Evolutionary conservation across 2,797 vertebrate genomes (phyloP), one percentile per base, ranked within the genome.

Genomic region (Psittacula echo): DNA sequence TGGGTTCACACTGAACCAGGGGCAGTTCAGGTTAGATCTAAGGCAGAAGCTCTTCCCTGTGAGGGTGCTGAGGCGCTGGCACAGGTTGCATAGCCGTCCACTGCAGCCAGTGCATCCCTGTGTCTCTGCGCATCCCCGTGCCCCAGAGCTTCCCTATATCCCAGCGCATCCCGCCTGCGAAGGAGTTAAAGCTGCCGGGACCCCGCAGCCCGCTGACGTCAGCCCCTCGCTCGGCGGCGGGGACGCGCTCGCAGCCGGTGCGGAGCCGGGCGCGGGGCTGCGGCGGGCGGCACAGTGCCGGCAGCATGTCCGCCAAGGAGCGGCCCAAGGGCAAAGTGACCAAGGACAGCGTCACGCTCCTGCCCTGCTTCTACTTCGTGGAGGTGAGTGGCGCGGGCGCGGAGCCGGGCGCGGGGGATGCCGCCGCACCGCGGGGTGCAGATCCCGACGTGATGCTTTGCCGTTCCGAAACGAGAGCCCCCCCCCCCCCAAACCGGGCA

Each of bases 301-400:
- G 94, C 94, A 98, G 98, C 98, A 99, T 99, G 99, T 98, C 99
- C 96, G 98, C 98, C 20, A 98, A 98, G 95, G 99, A 99, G 89
- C 98, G 99, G 95, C 98, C 97, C 60, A 98, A 98, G 97, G 98
- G 97, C 95, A 98, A 96, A 95, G 98, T 97, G 94, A 98, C 98
- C 96, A 99, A 99, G 98, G 99, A 99, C 97, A 99, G 99, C 92
- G 98, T 99, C 94, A 99, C 99, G 67, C 97, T 99, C 95, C 98
- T 99, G 96, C 99, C 99, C 83, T 99, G 99, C 96, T 99, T 99
- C 97, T 99, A 99, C 97, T 99, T 99, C 89, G 99, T 99, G 32
- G 99, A 99, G 99, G 99, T 99, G 97, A 98, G 99, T 97, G 83
- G 56, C 39, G 45, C 16, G 56, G 50, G 61, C 22, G 62, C 27